Percentiles rank a stretch among this genome's conserved stretches.
phyloP scores from a whole-genome alignment of 2,797 vertebrate species.

The Emys orbicularis region DNA sequence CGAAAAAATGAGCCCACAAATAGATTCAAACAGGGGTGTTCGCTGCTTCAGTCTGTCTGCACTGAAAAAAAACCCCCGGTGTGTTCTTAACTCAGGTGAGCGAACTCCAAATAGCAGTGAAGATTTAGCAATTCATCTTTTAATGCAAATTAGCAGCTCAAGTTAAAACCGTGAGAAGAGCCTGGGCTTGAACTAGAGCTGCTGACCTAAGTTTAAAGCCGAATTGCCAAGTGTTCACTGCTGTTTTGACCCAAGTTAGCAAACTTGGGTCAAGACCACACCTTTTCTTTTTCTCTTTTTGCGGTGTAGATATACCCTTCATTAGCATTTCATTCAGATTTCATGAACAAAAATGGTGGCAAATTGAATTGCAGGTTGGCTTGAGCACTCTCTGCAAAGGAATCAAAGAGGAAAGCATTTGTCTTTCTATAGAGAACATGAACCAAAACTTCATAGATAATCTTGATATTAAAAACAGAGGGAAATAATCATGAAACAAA shows the following conservation, averaged over 20 bases:
- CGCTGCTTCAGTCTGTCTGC: neutral
- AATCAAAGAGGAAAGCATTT: neutral
- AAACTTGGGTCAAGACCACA: neutral
- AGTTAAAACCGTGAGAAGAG: neutral
- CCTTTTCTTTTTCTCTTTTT: neutral
- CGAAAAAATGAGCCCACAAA: neutral
- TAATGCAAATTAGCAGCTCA: neutral
- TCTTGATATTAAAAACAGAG: neutral
- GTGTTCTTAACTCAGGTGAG: neutral
- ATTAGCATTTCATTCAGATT: neutral
- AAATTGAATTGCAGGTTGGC: neutral
- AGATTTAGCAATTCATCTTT: neutral
- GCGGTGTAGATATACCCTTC: neutral
- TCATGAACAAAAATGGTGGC: neutral
- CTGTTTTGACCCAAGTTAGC: neutral
- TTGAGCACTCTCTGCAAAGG: neutral
- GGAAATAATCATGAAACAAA: neutral
- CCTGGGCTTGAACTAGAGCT: neutral
- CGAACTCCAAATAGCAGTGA: neutral
- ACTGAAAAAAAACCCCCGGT: neutral
- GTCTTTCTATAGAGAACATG: neutral
- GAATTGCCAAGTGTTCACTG: neutral
- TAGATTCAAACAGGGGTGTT: rapidly evolving
- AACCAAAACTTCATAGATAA: neutral
- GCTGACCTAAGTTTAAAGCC: neutral